Conservation (phyloP, 64 coral and sea anemone genomes). For the Catalaphyllia jardinei region DNA sequence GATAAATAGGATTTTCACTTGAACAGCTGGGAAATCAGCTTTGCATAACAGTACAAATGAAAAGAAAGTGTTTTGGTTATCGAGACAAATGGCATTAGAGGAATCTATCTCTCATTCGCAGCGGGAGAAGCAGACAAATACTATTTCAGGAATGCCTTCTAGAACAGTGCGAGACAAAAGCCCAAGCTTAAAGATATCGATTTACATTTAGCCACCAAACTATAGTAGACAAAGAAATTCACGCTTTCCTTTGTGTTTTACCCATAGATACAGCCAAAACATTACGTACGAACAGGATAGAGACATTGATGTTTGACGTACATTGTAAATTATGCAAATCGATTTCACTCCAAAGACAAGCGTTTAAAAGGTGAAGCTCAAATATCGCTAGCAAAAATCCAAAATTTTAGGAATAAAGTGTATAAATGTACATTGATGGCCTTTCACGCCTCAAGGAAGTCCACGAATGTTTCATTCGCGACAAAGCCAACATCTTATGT, state of each 20-base stretch:
- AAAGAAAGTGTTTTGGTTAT: neutral
- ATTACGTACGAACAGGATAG: neutral
- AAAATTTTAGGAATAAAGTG: neutral
- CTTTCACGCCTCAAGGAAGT: no score
- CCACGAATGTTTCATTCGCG: neutral
- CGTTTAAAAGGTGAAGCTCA: neutral
- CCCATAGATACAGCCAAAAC: neutral
- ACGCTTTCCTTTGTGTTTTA: neutral
- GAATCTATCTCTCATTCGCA: neutral
- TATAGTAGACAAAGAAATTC: neutral
- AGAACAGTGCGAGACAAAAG: neutral
- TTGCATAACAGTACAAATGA: neutral
- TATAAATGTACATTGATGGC: neutral
- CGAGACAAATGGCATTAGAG: neutral
- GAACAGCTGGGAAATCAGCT: neutral
- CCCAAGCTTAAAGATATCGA: neutral
- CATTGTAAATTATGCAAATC: neutral
- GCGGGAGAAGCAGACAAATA: neutral
- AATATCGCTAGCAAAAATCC: neutral
- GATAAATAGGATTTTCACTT: neutral
- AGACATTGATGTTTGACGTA: neutral
- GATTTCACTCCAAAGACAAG: no score
- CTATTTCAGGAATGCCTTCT: slow-evolving; percentile 27
- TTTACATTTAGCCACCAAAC: neutral
- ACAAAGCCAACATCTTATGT: neutral